Conservation (phyloP, 2,888 invertebrate genomes). For the Teinopalpus imperialis region DNA sequence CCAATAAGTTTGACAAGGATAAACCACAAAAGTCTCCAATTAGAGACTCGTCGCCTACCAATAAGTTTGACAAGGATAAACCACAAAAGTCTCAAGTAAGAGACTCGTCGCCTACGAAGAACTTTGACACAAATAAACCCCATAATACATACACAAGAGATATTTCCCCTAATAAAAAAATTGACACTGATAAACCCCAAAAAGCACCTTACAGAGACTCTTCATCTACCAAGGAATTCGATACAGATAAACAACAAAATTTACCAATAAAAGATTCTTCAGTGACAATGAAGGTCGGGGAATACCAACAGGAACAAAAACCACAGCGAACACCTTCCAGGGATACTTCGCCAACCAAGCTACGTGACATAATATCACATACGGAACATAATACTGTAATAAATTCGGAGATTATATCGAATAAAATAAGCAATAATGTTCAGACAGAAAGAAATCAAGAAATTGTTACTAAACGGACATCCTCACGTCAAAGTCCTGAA, state of each 20-base stretch:
- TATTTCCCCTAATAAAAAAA: neutral
- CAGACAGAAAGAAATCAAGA: conserved; percentile 19
- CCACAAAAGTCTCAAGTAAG: no score
- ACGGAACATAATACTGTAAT: conserved; percentile 26
- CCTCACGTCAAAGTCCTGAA: conserved; percentile 36
- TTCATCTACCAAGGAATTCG: conserved; percentile 23
- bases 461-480: conserved; percentile 22
- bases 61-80: no score
- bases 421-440: neutral
- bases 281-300: conserved; percentile 1
- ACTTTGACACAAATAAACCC: conserved; percentile 1
- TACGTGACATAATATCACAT: conserved; percentile 43
- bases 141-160: neutral
- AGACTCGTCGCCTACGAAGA: conserved; percentile 10
- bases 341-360: conserved; percentile 46
- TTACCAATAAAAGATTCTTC: neutral
- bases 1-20: no score
- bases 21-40: no score
- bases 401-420: conserved; percentile 9
- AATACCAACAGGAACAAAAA: conserved; percentile 3
- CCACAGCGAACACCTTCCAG: conserved; percentile 3
- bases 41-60: no score
- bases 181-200: conserved; percentile 5
- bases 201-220: conserved; percentile 21
- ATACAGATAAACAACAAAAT: conserved; percentile 10